Evolutionary conservation across 2,888 invertebrate genomes (phyloP), one percentile per base, ranked within the genome.

Genomic region (Lithophane socia): DNA sequence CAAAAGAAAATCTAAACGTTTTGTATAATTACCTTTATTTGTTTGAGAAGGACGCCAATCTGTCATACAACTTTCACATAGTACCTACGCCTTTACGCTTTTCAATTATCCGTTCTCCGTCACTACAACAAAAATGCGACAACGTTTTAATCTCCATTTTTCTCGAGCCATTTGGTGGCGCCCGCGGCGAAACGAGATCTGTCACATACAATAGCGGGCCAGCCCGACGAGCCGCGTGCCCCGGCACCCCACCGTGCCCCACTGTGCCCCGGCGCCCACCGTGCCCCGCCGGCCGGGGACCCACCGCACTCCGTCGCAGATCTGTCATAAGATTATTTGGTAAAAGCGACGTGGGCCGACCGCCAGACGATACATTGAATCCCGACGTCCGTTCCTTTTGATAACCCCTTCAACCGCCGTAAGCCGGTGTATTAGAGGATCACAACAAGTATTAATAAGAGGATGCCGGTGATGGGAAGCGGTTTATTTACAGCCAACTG

Each of bases 81-180:
- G 37, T 63, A 56, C 37, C 37, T 37, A 37, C 21, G 80, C 54
- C 24, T 69, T 80, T 52, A 71, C 64, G 73, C 52, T 80, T 82
- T 83, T 77, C 67, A 79, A 80, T 77, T 75, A 77, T 76, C 67
- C 65, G 75, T 68, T 68, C 63, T 72, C 47, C 37, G 72, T 61
- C 12, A 66, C 49, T 61, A 79, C 64, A 75, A 58, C 68, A 74
- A 69, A 79, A 86, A 82, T 73, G 75, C 73, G 44, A 75, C 64
- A 77, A 71, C 77, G 66, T 82, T 84, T 82, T 81, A 86, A 85
- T 86, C 83, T 76, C 77, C 67, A 85, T 86, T 87, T 81, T 83
- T 77, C 74, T 82, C 78, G 80, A 72, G 66, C 77, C 84, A 86
- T 81, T 87, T 75, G 58, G 77, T 79, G 70, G 74, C 65, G 77